Evolutionary conservation across 2,797 vertebrate species (phyloP), one percentile per base, ranked within the genome.

Genomic region (Platyrinchus mystaceus): DNA sequence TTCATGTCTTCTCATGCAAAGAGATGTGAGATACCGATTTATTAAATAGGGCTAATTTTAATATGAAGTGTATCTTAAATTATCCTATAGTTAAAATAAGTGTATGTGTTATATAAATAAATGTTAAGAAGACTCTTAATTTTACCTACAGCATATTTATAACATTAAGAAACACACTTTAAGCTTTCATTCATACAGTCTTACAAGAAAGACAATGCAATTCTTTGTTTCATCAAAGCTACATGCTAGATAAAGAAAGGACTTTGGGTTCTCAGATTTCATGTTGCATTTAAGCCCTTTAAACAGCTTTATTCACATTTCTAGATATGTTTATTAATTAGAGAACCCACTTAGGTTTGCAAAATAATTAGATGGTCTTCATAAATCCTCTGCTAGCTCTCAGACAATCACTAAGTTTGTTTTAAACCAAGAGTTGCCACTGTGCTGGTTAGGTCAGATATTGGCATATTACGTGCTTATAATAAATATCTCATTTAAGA

Each of bases 321-420:
- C 52, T 81, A 80, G 71, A 95, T 81, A 94, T 37, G 14, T 89
- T 95, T 97, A 90, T 93, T 93, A 81, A 91, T 59, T 41, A 81
- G 36, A 87, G 14, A 94, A 81, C 14, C 24, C 58, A 87, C 70
- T 96, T 91, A 94, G 24, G 20, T 81, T 94, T 96, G 58, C 56
- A 94, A 96, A 96, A 89, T 94, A 93, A 88, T 70, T 37, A 18
- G 21, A 77, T 94, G 56, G 69, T 93, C 79, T 80, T 96, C 90
- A 50, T 64, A 92, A 86, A 55, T 66, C 28, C 9, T 95, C 26
- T 88, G 15, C 70, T 83, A 92, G 50, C 19, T 88, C 52, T 95
- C 67, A 81, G 7, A 14, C 30, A 9, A 85, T 49, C 66, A 52
- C 69, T 95, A 89, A 90, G 64, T 28, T 77, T 91, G n/a, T 53